Evolutionary conservation across 1,140 invertebrate genomes (phyloP), one percentile per base, ranked within the genome.

Genomic region (Oppia nitens): DNA sequence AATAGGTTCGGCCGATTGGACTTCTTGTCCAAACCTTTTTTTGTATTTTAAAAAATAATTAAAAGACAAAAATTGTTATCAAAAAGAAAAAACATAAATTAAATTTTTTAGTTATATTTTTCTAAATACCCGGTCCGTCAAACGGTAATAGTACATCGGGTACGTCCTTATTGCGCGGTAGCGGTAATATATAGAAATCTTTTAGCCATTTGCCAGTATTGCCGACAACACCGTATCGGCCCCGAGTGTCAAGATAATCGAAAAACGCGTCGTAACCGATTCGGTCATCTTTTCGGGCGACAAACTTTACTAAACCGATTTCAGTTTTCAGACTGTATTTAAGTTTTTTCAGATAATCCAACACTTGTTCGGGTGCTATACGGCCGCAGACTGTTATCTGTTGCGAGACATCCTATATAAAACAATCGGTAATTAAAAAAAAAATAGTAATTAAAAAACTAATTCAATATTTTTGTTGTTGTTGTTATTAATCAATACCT

Each of bases 161-260:
- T 54, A 95, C 78, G 11, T 83, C 77, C 60, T 79, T 80, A 58
- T 84, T 78, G 20, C 80, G 81, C 0, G 84, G 79, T 40, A 95
- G 74, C 0, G 92, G 91, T 63, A 93, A 78, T 59, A 96, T 83
- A 68, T 97, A 96, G 68, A 96, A 91, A 71, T 97, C 92, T 68
- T 95, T 94, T 27, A 96, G 83, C 24, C 79, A 79, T 59, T 81
- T 81, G 9, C 81, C 83, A 49, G 75, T 76, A 53, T 75, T 78
- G 0, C 77, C 78, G 20, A 84, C 75, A 20, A 85, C 83, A 2
- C 81, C 83, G 63, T 71, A 77, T 47, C 76, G 68, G 67, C 84
- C 83, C 24, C 87, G 78, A 68, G 79, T 84, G 67, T 83, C 84
- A 9, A 97, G 74, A 73, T 96, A 95, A 59, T 81, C 84, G 67